These are phyloP conservation scores for Trachythela sp. DNA, from an alignment of 64 coral and sea anemone genomes.

Conservation along the genomic window DNA sequence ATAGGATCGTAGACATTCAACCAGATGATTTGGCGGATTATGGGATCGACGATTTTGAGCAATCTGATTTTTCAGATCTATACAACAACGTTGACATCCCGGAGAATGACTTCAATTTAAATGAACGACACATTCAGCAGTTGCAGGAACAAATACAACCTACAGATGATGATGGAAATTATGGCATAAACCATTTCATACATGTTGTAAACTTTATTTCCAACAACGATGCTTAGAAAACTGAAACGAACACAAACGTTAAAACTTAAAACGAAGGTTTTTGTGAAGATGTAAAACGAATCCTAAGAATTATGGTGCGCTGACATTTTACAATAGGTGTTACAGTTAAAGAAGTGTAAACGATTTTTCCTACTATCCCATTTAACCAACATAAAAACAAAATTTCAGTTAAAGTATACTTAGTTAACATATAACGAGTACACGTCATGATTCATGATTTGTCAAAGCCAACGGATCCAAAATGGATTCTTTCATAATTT, in stretches of 20 bases:
- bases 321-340: background rate
- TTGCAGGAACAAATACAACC: constrained; percentile 13
- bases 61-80: background rate
- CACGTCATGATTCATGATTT: background rate
- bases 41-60: constrained; percentile 7
- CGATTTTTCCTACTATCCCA: background rate
- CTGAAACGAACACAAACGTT: too few species aligned
- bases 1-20: background rate
- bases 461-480: constrained; percentile 9
- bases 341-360: background rate
- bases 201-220: background rate
- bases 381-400: background rate
- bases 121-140: background rate
- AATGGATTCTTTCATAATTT: background rate
- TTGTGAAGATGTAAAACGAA: too few species aligned
- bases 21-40: background rate
- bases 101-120: background rate
- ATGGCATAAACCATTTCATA: constrained; percentile 4
- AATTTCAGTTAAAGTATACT: background rate
- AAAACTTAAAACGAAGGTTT: too few species aligned
- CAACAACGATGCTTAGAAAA: background rate
- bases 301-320: too few species aligned
- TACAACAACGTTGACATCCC: background rate
- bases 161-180: background rate
- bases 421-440: background rate